Conservation (phyloP, 2,113 vertebrate species). For the Blennius ocellaris region DNA sequence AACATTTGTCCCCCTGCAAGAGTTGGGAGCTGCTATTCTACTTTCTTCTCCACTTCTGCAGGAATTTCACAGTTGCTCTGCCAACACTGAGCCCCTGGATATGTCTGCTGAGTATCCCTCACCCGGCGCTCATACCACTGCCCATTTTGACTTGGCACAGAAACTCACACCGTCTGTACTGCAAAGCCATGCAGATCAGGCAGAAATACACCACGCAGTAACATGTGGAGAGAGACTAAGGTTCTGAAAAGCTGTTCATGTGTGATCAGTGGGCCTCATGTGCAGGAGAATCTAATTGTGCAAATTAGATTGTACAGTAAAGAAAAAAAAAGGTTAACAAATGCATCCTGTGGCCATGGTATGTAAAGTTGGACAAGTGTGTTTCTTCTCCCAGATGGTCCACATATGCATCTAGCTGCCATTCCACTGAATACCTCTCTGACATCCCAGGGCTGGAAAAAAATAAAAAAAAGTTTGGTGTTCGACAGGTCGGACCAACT, state of each 20-base stretch:
- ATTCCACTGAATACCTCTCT: slow-evolving; percentile 70
- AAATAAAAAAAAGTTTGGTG: slow-evolving; percentile 51
- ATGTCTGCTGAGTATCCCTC: slow-evolving; percentile 45
- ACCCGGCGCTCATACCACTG: slow-evolving; percentile 36
- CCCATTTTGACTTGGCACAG: slow-evolving; percentile 46
- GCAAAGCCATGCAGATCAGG: slow-evolving; percentile 23
- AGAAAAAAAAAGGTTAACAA: slow-evolving; percentile 67
- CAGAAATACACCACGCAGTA: slow-evolving; percentile 34
- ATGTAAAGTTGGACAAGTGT: slow-evolving; percentile 69
- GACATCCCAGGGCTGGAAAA: slow-evolving; percentile 65
- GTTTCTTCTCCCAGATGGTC: slow-evolving; percentile 80
- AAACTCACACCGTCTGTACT: slow-evolving; percentile 34
- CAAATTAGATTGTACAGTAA: slow-evolving; percentile 55
- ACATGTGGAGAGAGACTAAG: slow-evolving; percentile 9
- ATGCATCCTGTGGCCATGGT: slow-evolving; percentile 64
- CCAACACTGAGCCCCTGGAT: slow-evolving; percentile 55
- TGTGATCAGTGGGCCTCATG: slow-evolving; percentile 47
- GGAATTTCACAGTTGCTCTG: slow-evolving; percentile 62
- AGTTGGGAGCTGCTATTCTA: slow-evolving; percentile 36
- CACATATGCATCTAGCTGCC: slow-evolving; percentile 74
- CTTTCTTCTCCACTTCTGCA: slow-evolving; percentile 57
- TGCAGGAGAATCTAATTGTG: slow-evolving; percentile 38
- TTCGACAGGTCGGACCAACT: slow-evolving; percentile 53
- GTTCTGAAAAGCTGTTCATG: slow-evolving; percentile 25
- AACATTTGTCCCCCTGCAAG: slow-evolving; percentile 26